Evolutionary conservation across 1,140 invertebrate species (phyloP), one percentile per base, ranked within the genome.

Genomic region (Drosophila persimilis): DNA sequence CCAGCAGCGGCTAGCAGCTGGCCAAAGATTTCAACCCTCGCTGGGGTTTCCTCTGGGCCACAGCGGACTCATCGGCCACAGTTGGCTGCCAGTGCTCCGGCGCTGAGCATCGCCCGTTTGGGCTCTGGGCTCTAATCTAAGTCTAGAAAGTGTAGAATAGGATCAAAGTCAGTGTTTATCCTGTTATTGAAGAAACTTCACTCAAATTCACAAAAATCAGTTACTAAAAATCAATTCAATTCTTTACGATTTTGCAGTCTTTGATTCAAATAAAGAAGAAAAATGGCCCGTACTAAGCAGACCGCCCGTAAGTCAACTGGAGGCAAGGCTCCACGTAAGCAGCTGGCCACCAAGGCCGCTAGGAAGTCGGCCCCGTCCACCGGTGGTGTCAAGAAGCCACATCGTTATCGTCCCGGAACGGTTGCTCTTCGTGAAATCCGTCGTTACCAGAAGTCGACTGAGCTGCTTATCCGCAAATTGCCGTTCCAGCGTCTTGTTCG

Each of bases 311-410:
- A 96, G 92, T 96, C 95, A 1, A 96, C 95, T 59, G 96, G 95
- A 93, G 96, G 96, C 67, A 97, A 97, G 92, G 97, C 96, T 75
- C 96, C 96, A 26, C 93, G 96, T 47, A 97, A 97, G 92, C 96
- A 97, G 84, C 92, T 97, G 88, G 96, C 96, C 7, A 97, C 96
- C 43, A 97, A 96, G 89, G 95, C 95, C 6, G 95, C 95, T n/a
- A 93, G 95, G 77, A 95, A 95, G 91, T 94, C 93, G 73, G 95
- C 95, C 2, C 95, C 95, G 4, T 94, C 95, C 48, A 95, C 95
- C 74, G 95, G 95, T 39, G 95, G 95, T 50, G 95, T 96, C 0
- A 96, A 96, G 93, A 96, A 95, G 86, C 95, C 95, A 55, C 95
- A 95, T 93, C 93, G 94, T 91, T 94, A 94, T 91, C 93, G 96